phyloP scores from a whole-genome alignment of 1,140 invertebrate species.

The Parasteatoda tepidariorum region DNA sequence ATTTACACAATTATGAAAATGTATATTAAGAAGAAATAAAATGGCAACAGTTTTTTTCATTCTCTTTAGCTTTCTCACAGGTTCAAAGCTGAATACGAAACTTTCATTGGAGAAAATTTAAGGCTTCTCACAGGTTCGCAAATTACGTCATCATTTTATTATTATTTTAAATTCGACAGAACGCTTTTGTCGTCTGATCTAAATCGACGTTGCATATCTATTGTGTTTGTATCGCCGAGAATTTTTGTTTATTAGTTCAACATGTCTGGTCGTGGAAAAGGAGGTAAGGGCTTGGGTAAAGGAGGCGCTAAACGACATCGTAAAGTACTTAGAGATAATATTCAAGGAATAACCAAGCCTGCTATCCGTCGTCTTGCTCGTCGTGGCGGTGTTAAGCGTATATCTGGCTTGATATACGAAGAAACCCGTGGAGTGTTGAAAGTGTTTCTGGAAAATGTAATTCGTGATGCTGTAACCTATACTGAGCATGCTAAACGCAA shows the following conservation, averaged over 20 bases:
- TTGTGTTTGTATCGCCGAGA: not conserved
- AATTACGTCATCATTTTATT: not conserved
- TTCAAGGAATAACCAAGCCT: constrained; percentile 80
- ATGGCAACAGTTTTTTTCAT: not conserved
- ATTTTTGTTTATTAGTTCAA: not conserved
- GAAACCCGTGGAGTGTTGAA: constrained; percentile 80
- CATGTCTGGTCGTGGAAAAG: constrained; percentile 69
- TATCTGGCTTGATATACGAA: constrained; percentile 81
- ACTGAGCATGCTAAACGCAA: constrained; percentile 85
- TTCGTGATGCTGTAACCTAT: constrained; percentile 85
- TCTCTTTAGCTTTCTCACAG: not conserved
- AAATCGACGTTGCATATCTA: not conserved
- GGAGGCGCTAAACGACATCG: constrained; percentile 69
- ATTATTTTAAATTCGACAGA: not conserved
- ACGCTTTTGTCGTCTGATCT: not conserved
- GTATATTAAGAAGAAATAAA: not conserved
- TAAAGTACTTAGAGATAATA: constrained; percentile 77
- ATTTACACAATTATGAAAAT: not conserved
- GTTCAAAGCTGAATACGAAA: not conserved
- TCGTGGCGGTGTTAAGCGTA: constrained; percentile 81
- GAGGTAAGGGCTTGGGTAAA: constrained; percentile 70
- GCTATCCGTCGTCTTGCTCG: constrained; percentile 77
- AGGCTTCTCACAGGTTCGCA: not conserved
- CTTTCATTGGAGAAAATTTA: not conserved
- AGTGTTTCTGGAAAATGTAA: constrained; percentile 85